Evolutionary conservation across 23 tunicate genomes (phyloP).

Genomic region (Ciona savignyi): DNA sequence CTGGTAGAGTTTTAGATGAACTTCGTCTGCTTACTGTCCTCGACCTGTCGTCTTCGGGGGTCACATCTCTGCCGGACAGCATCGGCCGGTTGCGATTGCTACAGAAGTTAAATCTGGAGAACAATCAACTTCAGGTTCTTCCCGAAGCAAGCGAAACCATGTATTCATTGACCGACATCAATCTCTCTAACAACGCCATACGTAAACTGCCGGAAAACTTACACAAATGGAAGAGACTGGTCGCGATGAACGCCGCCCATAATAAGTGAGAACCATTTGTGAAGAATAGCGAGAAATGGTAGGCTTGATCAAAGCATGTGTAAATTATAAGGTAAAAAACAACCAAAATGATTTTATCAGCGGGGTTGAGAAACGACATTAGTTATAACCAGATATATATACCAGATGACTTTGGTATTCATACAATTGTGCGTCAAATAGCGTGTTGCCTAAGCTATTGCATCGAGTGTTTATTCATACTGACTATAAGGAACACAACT

Average conservation of each 20-base stretch:
- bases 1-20: slow-evolving; percentile 55
- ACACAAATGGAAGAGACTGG: slow-evolving; percentile 49
- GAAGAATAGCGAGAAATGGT: too few relatives aligned
- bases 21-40: slow-evolving; percentile 46
- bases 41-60: slow-evolving; percentile 60
- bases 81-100: slow-evolving; percentile 56
- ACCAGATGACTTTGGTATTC: too few relatives aligned
- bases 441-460: too few relatives aligned
- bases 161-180: slow-evolving; percentile 32
- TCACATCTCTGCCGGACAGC: slow-evolving; percentile 69
- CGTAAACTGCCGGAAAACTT: slow-evolving; percentile 42
- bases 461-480: too few relatives aligned
- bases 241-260: slow-evolving; percentile 37
- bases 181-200: slow-evolving; percentile 59
- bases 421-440: too few relatives aligned
- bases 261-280: slow-evolving; percentile 83
- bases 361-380: too few relatives aligned
- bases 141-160: slow-evolving; percentile 52
- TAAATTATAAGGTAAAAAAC: too few relatives aligned
- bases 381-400: too few relatives aligned
- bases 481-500: too few relatives aligned
- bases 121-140: slow-evolving; percentile 39
- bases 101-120: slow-evolving; percentile 43
- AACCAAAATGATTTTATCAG: too few relatives aligned
- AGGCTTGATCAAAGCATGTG: too few relatives aligned